These are phyloP conservation scores for Busseola fusca DNA, from an alignment of 2,888 invertebrate species.

Conservation along the genomic window DNA sequence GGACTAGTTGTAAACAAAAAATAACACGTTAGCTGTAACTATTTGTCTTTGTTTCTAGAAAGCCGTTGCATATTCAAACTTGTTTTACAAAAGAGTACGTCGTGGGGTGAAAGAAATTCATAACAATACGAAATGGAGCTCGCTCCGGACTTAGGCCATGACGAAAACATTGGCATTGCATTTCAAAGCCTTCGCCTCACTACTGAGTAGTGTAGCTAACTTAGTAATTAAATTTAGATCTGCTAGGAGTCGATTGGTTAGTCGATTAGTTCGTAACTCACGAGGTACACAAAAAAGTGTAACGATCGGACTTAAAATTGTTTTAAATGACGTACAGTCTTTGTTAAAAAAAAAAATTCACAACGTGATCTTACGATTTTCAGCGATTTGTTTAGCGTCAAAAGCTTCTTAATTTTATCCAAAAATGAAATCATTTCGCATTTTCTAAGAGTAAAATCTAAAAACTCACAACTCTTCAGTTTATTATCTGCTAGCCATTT, in stretches of 20 bases:
- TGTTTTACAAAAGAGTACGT: conserved; percentile 63
- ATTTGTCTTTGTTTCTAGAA: conserved; percentile 73
- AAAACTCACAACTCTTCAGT: background rate
- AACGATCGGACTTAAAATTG: conserved; percentile 21
- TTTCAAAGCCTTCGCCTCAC: conserved; percentile 55
- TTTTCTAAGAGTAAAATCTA: background rate
- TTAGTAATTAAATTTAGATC: conserved; percentile 58
- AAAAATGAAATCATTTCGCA: conserved; percentile 3
- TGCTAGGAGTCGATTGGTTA: conserved; percentile 48
- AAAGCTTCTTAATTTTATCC: background rate
- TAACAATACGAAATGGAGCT: conserved; percentile 68
- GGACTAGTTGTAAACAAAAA: conserved; percentile 65
- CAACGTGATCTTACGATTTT: conserved; percentile 7
- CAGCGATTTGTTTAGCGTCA: background rate
- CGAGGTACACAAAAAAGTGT: conserved; percentile 44
- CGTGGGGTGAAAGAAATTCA: conserved; percentile 73
- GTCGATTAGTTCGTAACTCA: conserved; percentile 55
- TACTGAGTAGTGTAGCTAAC: conserved; percentile 48
- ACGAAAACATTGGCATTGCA: conserved; percentile 65
- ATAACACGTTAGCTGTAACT: conserved; percentile 61
- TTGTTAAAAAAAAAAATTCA: conserved; percentile 17
- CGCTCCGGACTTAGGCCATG: conserved; percentile 52
- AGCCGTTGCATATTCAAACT: conserved; percentile 79
- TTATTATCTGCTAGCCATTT: background rate
- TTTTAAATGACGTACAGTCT: background rate